Base-by-base conservation (phyloP, 2,797 vertebrate species). In the Sebastes kiyomatsui region DNA sequence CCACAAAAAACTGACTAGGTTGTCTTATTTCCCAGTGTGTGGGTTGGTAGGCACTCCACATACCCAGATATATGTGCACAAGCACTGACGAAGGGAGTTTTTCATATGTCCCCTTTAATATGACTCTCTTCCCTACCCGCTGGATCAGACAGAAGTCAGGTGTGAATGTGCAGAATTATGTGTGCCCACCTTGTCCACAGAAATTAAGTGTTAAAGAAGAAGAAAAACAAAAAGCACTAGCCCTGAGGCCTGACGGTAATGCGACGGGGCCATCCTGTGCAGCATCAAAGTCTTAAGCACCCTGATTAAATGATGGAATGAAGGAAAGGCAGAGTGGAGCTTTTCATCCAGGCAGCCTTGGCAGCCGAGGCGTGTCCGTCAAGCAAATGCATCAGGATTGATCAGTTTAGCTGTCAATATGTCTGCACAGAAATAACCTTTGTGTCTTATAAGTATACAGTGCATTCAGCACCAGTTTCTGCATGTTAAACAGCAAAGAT, bases 281-380 rank as follows among this genome's bases (percentile, higher is more conserved):
- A 35, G 82, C 77, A 87, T 93, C 88, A 92, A 78, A 90, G 80
- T 81, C 88, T 89, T 78, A 67, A 32, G 66, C 72, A 60, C 62
- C 70, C 77, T 77, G 68, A 88, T 87, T 87, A 83, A 72, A 72
- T 72, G 82, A 75, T 78, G 72, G 52, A 68, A 82, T 74, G 79
- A 75, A 64, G 75, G 52, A 79, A 81, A 77, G 32, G 54, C 20
- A 30, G 77, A 77, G 75, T 68, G 23, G 6, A 82, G 54, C 67
- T 32, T 38, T 38, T 38, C 35, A 38, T 38, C 35, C 35, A 38
- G 35, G 35, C 35, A 38, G 35, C 35, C 35, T 38, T 38, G 35
- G 13, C 35, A 38, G 76, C 38, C 22, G 20, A 67, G 25, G 42
- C 49, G n/a, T 54, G 33, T 42, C 38, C 0, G 4, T 70, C 25